Base-by-base conservation (phyloP, 1,140 invertebrate genomes). In the Cotesia vestalis region DNA sequence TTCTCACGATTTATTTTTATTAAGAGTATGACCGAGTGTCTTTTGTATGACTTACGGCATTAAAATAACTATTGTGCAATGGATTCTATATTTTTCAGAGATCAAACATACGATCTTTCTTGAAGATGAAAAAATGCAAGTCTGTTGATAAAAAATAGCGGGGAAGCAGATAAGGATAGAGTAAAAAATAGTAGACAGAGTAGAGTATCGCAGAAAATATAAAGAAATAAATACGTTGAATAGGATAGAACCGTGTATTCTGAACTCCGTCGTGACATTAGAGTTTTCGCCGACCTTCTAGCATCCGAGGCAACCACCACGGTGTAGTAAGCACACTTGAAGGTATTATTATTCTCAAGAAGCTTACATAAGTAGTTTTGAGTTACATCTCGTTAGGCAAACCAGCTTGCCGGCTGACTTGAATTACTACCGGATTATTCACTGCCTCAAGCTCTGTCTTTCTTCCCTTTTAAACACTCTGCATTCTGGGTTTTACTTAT, bases 351-450 rank as follows among this genome's bases (percentile, higher is more conserved):
- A 59, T 66, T 57, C 35, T 64, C 12, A 12, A 66, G 35, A 46
- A 17, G 40, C 64, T 74, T 74, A 74, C 73, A 68, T 74, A 74
- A 74, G 68, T 38, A 68, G 73, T 71, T 74, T 74, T 71, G 55
- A 62, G 68, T 74, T 74, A 68, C 68, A 74, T 74, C 69, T 67
- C 63, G 73, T 74, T 74, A 74, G 69, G 63, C 36, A 67, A 69
- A 74, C 57, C 38, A 52, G 52, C 12, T 27, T 27, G 51, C 51
- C 11, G 51, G 57, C 20, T 66, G 70, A 66, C 70, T 72, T 72
- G 63, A 66, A 72, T 72, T 72, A 72, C 70, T 66, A 57, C 51
- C 52, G 52, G 52, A 71, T 71, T 46, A 46, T 46, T 46, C 40
- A 46, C 40, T 46, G 40, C 40, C 20, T 59, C 5, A 27, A 20